Evolutionary conservation across 1,140 invertebrate species (phyloP).

Genomic region (silkworm (Bombyx mori)): ASM3026992v2 NC_085116.1:4885001-4885500

Average conservation of each 20-base stretch:
- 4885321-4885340: constrained; percentile 1
- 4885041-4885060: constrained; percentile 1
- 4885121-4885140: constrained; percentile 9
- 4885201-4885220: neutral
- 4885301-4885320: constrained; percentile 1
- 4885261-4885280: constrained; percentile 3
- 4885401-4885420: too few relatives aligned
- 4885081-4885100: constrained; percentile 6
- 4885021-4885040: neutral
- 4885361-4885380: too few relatives aligned
- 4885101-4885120: constrained; percentile 10
- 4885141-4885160: neutral
- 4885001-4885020: neutral
- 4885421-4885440: too few relatives aligned
- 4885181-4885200: constrained; percentile 2
- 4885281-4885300: neutral
- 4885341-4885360: neutral
- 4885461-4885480: too few relatives aligned
- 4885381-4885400: too few relatives aligned
- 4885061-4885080: constrained; percentile 7
- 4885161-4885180: neutral
- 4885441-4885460: too few relatives aligned
- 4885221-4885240: neutral
- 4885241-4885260: constrained; percentile 2
- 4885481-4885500: too few relatives aligned